A percentile compares a stretch with the other conserved stretches of the same genome.
Evolutionary conservation across 2,888 invertebrate species (phyloP).

Genomic region (Cryptosula pallasiana): DNA sequence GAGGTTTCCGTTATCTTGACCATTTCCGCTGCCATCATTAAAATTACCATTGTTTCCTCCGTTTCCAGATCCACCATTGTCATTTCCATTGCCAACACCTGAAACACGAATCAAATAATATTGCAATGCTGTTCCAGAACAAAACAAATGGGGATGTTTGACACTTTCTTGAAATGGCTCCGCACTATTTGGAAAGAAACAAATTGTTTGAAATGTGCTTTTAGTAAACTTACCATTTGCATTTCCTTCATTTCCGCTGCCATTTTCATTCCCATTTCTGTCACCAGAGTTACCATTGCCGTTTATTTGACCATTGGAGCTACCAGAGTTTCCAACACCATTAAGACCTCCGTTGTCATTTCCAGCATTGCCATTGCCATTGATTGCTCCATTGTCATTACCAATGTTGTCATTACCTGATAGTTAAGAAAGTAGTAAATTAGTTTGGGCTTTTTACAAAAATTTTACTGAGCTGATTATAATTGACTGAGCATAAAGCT

Average conservation of each 20-base stretch:
- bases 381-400: background rate
- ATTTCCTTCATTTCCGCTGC: background rate
- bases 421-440: no score
- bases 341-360: constrained; percentile 14
- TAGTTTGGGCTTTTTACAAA: no score
- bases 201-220: no score
- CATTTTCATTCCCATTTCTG: constrained; percentile 11
- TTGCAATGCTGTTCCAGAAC: no score
- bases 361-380: constrained; percentile 4
- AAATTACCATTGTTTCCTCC: constrained; percentile 20
- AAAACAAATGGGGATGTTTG: no score
- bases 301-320: background rate
- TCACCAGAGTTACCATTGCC: constrained; percentile 1
- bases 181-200: no score
- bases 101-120: no score
- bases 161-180: no score
- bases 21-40: constrained; percentile 20
- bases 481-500: no score
- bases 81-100: constrained; percentile 19
- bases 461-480: no score
- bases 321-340: constrained; percentile 25
- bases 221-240: background rate
- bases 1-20: constrained; percentile 1
- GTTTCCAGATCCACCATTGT: constrained; percentile 11
- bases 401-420: constrained; percentile 15